These are phyloP conservation scores for Lampris incognitus DNA, from an alignment of 2,113 vertebrate species.

Conservation along the genomic window DNA sequence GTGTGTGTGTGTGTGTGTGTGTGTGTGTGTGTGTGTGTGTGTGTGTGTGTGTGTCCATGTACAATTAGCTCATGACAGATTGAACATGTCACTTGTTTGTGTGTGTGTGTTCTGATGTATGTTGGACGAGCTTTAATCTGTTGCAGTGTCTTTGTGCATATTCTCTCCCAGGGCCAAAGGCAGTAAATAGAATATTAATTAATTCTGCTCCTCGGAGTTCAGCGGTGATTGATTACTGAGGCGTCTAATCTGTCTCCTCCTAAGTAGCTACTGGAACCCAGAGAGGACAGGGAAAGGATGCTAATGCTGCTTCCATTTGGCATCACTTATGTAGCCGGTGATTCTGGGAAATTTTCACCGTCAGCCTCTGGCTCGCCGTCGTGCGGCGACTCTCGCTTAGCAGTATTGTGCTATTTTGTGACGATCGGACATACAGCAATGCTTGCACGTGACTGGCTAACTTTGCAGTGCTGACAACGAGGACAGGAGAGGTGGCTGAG, in stretches of 20 bases:
- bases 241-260: slow-evolving; percentile 36
- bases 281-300: slow-evolving; percentile 6
- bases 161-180: not conserved
- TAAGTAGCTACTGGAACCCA: slow-evolving; percentile 25
- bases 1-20: not conserved
- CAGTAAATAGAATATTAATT: slow-evolving; percentile 52
- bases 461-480: too few relatives aligned
- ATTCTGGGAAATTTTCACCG: not conserved
- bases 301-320: slow-evolving; percentile 12
- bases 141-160: slow-evolving; percentile 2
- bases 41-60: slow-evolving; percentile 5
- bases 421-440: too few relatives aligned
- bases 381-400: too few relatives aligned
- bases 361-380: too few relatives aligned
- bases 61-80: not conserved
- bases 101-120: not conserved
- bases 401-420: too few relatives aligned
- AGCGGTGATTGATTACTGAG: slow-evolving; percentile 47
- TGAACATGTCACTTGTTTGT: not conserved
- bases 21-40: not conserved
- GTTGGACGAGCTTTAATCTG: slow-evolving; percentile 19
- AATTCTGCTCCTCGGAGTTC: slow-evolving; percentile 47
- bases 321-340: not conserved
- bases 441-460: too few relatives aligned
- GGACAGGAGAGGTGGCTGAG: too few relatives aligned